Base-by-base conservation (phyloP, 2,113 vertebrate species). In the Xiphias gladius region DNA sequence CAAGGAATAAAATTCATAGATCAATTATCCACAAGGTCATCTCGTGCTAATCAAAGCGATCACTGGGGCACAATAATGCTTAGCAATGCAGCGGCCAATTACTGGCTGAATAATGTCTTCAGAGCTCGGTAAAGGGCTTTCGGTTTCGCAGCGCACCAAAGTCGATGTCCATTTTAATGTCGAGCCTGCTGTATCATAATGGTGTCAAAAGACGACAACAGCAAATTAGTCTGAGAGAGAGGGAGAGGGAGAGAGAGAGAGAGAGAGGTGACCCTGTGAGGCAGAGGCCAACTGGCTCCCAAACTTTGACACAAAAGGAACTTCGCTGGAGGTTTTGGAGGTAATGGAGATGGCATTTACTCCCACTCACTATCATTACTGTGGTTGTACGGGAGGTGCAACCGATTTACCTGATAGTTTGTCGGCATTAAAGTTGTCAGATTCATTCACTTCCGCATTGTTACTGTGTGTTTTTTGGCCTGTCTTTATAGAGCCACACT, bases 11-110 rank as follows among this genome's bases (percentile, higher is more conserved):
- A 86, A 78, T 28, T 35, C 54, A 32, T 32, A 64, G 69, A 90
- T 90, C 64, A 87, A 73, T 91, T 79, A 74, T 69, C 55, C 48
- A 24, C 70, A 83, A 86, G 84, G 86, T 90, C 79, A 73, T 73
- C 9, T 24, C 22, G 8, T 70, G 63, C 43, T 65, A 88, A 86
- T 90, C 88, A 84, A 73, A 86, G 78, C 17, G 69, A 73, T 84
- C 70, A 52, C 73, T 6, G 24, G 39, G 73, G 62, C 65, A 52
- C 78, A 67, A 68, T 75, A 61, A 80, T 67, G 64, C 67, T 84
- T 32, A 50, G 84, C 24, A 67, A 66, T 73, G 68, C 50, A 68
- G 73, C 0, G 10, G 70, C 48, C 61, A 87, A 69, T 90, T 86
- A 73, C 66, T 74, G 39, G 8, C n/a, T 76, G 64, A 85, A 57